Conservation (phyloP, 2,888 invertebrate genomes). For the Archaeoteleia sp. region DNA sequence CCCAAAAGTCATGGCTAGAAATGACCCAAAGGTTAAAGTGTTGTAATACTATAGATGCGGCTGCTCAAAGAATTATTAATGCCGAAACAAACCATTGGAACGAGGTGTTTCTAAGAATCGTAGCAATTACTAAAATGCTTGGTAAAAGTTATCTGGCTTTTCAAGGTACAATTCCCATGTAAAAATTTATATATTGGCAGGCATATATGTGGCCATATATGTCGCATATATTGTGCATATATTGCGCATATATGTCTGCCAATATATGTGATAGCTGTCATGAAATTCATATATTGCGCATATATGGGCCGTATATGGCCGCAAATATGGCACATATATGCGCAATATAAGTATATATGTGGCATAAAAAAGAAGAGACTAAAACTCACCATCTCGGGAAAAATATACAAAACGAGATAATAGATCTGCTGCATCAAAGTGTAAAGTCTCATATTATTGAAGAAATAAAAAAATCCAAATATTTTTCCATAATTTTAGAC, state of each 20-base stretch:
- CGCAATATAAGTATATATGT: too few relatives aligned
- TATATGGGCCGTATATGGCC: too few relatives aligned
- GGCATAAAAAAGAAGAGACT: constrained; percentile 12
- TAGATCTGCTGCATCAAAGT: constrained; percentile 26
- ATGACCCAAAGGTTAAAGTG: constrained; percentile 10
- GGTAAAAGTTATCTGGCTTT: constrained; percentile 24
- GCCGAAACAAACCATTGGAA: constrained; percentile 21
- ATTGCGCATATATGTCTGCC: too few relatives aligned
- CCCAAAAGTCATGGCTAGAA: constrained; percentile 11
- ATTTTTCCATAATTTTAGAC: constrained; percentile 59
- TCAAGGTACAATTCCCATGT: constrained; percentile 21
- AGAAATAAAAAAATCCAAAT: constrained; percentile 46
- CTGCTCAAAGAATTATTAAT: constrained; percentile 14
- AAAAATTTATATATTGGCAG: too few relatives aligned
- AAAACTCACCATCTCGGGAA: constrained; percentile 38
- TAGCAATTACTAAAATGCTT: constrained; percentile 22
- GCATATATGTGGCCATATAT: too few relatives aligned
- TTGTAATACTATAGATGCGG: constrained; percentile 24
- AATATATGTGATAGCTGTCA: too few relatives aligned
- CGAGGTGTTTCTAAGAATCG: constrained; percentile 15
- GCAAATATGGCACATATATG: too few relatives aligned
- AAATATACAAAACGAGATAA: constrained; percentile 49
- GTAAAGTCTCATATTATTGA: constrained; percentile 33
- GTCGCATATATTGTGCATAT: too few relatives aligned
- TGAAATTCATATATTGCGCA: too few relatives aligned